A percentile compares a stretch with the other conserved stretches of the same genome.
Evolutionary conservation across 2,113 vertebrate genomes (phyloP).

Genomic region (Etheostoma spectabile): DNA sequence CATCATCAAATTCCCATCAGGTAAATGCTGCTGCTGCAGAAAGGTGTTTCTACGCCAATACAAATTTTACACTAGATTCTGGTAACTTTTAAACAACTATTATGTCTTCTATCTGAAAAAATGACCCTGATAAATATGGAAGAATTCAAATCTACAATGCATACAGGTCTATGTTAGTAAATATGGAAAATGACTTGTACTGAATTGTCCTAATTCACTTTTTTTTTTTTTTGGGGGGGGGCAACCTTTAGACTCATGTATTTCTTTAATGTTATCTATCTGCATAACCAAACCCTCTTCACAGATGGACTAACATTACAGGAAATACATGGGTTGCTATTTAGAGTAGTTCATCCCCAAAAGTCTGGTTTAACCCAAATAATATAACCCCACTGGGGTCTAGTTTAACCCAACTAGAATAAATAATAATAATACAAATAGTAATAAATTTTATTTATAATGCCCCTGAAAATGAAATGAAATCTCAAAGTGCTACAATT

Average conservation of each 20-base stretch:
- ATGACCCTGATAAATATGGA: neutral
- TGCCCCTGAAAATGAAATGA: no score
- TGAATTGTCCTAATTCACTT: no score
- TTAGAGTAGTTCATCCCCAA: neutral
- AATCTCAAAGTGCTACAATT: no score
- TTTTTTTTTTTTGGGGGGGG: neutral
- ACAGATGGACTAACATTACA: neutral
- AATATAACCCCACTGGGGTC: neutral
- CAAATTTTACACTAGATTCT: no score
- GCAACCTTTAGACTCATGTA: neutral
- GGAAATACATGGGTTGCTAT: neutral
- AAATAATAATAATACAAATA: no score
- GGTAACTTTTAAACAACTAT: no score
- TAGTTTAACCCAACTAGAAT: neutral
- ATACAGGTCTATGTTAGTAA: neutral
- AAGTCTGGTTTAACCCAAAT: neutral
- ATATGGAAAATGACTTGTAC: neutral
- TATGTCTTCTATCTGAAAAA: neutral
- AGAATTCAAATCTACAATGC: neutral
- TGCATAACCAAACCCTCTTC: neutral
- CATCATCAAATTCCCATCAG: constrained; percentile 6
- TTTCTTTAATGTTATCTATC: neutral
- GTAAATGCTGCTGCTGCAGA: neutral
- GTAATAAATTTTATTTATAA: no score
- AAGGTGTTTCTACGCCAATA: neutral